Percentiles rank a stretch among this genome's conserved stretches.
Conservation (phyloP, 1,140 invertebrate genomes). For the Pseudomyrmex sp. region DNA sequence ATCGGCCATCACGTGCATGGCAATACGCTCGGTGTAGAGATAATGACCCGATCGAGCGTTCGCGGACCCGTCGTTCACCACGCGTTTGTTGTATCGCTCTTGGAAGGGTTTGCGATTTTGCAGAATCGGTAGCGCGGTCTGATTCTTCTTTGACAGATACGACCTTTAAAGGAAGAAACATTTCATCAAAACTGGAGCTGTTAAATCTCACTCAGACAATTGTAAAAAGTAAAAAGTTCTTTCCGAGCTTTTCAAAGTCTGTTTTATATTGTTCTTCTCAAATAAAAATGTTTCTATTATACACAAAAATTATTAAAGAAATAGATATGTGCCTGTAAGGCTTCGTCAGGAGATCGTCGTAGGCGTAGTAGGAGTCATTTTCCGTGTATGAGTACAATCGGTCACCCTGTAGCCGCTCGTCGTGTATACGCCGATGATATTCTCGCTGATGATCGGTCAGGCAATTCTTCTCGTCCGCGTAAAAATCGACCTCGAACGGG, state of each 20-base stretch:
- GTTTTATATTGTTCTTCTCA: too few species aligned
- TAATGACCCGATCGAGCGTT: constrained; percentile 81
- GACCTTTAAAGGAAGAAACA: constrained; percentile 43
- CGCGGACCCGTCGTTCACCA: constrained; percentile 76
- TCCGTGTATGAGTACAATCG: constrained; percentile 80
- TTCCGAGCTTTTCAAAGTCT: too few species aligned
- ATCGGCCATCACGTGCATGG: constrained; percentile 83
- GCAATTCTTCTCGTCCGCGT: constrained; percentile 81
- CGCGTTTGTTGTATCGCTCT: constrained; percentile 79
- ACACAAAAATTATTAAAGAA: background rate
- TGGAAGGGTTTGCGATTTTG: constrained; percentile 79
- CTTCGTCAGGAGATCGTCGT: constrained; percentile 70
- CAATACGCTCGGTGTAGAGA: constrained; percentile 76
- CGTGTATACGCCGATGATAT: constrained; percentile 75
- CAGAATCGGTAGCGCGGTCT: constrained; percentile 67
- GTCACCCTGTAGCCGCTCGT: constrained; percentile 63
- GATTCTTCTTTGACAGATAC: constrained; percentile 66
- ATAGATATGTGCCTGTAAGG: constrained; percentile 53
- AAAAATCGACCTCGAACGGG: constrained; percentile 79
- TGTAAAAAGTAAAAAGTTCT: background rate
- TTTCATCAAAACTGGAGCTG: background rate
- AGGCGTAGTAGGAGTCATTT: constrained; percentile 78
- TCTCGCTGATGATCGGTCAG: constrained; percentile 77
- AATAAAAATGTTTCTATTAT: background rate
- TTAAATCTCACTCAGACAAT: too few species aligned